Base-by-base conservation (phyloP, 2,888 invertebrate genomes). In the Stenolophus ochropezus region DNA sequence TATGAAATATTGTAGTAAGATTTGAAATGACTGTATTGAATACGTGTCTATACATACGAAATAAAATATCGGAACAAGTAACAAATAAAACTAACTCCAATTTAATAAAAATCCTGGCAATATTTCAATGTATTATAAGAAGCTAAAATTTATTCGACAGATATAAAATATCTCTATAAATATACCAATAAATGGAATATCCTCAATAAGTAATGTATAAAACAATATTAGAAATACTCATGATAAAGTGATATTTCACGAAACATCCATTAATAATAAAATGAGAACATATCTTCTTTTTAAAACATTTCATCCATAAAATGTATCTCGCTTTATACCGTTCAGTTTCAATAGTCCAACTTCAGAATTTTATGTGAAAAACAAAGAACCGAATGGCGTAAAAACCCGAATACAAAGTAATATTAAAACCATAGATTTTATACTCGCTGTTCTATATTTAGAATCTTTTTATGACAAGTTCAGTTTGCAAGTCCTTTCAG, bases 391-490 rank as follows among this genome's bases (percentile, higher is more conserved):
- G 33, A 42, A 42, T 42, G 33, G 11, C 33, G 33, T 42, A 8
- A 42, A 51, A 51, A 51, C 18, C 16, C 1, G 51, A 51, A 51
- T 51, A 51, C 51, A 51, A 51, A 14, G 51, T 51, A 51, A 51
- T 51, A 51, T 51, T 51, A 42, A 42, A 42, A 42, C 33, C 33
- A 42, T 42, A 42, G 33, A 42, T 51, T 16, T 51, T 51, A 51
- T 14, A 51, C 51, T 2, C 20, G 18, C 18, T 20, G 56, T 56
- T 18, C 20, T 56, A 56, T 56, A 20, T 56, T 56, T 56, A 56
- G 56, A 56, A 56, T 56, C 56, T 56, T 56, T 56, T 56, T 56
- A 56, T 56, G 56, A 20, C 56, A 56, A 56, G 20, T 18, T 21
- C 56, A 56, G 21, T 56, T 56, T 20, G 16, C 53, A 53, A 20